Evolutionary conservation across 2,113 vertebrate genomes (phyloP), one percentile per base, ranked within the genome.

Genomic region (Stigmatopora nigra): DNA sequence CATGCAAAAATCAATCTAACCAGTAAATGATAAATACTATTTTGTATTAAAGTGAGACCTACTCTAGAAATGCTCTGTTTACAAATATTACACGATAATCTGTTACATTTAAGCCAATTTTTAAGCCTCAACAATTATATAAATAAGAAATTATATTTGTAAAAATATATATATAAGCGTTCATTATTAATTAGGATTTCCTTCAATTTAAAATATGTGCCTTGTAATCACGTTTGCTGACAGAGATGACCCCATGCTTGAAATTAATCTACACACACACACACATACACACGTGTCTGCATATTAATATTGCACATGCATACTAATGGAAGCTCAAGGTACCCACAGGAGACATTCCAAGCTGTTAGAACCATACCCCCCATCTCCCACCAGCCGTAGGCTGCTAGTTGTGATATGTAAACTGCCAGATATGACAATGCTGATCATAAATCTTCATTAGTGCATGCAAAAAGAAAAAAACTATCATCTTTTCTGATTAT

Each of bases 361-460:
- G 51, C 62, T 59, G 62, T 52, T 73, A 70, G 72, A 63, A 41
- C 44, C 57, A 25, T 17, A 62, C 31, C 65, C 47, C 71, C 65
- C 55, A 60, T 22, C 17, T 48, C 68, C 48, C 63, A 47, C 38
- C 57, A 49, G 70, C 71, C 70, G 74, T 76, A 78, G 64, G 53
- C 70, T 68, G 48, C 83, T 61, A 61, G 25, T 73, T 80, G 75
- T 36, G 58, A 76, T 84, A 84, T 87, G 84, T 82, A 87, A 88
- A 88, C 89, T 73, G 80, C 80, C 69, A 83, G 83, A 88, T 89
- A 82, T 78, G 78, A 83, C 73, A 77, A 60, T 14, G 44, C 63
- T 60, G 70, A 69, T 70, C 75, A 86, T 88, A 85, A 86, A 87
- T 90, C 89, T 89, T 89, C 82, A 90, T 89, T 90, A 87, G 72